Percentiles rank a stretch among this genome's conserved stretches.
These are phyloP conservation scores for Megalops atlanticus DNA, from an alignment of 2,113 vertebrate species.

Conservation along the genomic window DNA sequence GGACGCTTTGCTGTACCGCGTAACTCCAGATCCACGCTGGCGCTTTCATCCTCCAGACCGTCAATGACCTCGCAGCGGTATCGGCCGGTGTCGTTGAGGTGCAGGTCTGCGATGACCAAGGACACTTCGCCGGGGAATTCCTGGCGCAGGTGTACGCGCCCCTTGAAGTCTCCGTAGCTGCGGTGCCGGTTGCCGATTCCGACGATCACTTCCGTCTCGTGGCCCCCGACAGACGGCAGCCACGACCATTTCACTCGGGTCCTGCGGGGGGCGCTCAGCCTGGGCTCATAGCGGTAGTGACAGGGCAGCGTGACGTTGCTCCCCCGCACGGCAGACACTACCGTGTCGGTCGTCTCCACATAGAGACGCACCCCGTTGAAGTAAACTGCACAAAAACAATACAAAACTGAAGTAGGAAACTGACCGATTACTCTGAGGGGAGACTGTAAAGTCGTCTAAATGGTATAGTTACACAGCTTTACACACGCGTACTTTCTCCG, in stretches of 20 bases:
- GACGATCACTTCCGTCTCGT: slow-evolving; percentile 82
- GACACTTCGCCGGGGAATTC: slow-evolving; percentile 66
- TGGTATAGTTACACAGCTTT: background rate
- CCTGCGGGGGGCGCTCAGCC: slow-evolving; percentile 57
- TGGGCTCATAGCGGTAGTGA: slow-evolving; percentile 74
- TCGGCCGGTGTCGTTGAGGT: slow-evolving; percentile 78
- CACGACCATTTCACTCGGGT: slow-evolving; percentile 92
- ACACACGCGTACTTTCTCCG: slow-evolving; percentile 66
- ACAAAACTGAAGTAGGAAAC: background rate
- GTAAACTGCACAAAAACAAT: slow-evolving; percentile 52
- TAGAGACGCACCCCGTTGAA: slow-evolving; percentile 77
- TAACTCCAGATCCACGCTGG: slow-evolving; percentile 83
- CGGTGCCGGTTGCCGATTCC: slow-evolving; percentile 76
- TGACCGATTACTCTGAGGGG: background rate
- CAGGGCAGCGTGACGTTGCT: slow-evolving; percentile 84
- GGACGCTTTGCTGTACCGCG: slow-evolving; percentile 66
- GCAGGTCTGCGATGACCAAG: slow-evolving; percentile 75
- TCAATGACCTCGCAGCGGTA: slow-evolving; percentile 93
- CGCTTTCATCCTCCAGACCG: slow-evolving; percentile 87
- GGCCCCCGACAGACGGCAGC: slow-evolving; percentile 66
- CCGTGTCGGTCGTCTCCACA: slow-evolving; percentile 75
- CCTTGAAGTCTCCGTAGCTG: slow-evolving; percentile 81
- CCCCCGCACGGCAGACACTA: slow-evolving; percentile 76
- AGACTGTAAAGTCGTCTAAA: background rate
- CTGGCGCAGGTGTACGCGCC: slow-evolving; percentile 73